These are phyloP conservation scores for Dendronephthya gigantea DNA, from an alignment of 64 coral and sea anemone genomes.

Conservation along the genomic window DNA sequence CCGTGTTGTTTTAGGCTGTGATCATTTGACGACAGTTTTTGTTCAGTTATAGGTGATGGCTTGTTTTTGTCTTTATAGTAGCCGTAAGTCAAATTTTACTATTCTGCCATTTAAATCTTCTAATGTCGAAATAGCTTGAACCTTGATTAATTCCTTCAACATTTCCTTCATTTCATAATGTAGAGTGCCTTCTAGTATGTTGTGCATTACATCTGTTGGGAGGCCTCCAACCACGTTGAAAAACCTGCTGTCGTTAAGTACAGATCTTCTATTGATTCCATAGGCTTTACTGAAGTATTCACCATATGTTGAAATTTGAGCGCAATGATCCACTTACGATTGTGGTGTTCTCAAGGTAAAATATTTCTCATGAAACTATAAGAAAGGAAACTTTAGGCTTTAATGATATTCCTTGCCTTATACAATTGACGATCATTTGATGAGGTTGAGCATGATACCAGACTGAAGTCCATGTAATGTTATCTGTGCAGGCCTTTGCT, in stretches of 20 bases:
- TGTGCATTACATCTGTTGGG: not conserved
- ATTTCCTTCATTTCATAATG: not conserved
- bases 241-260: not conserved
- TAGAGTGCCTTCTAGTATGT: not conserved
- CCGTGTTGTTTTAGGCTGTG: not conserved
- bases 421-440: too few species aligned
- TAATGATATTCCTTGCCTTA: not conserved
- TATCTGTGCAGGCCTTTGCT: too few species aligned
- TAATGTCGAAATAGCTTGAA: not conserved
- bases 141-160: not conserved
- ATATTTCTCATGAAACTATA: not conserved
- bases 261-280: not conserved
- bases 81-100: not conserved
- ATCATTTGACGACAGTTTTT: not conserved
- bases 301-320: not conserved
- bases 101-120: not conserved
- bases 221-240: not conserved
- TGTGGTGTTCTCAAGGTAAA: not conserved
- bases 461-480: too few species aligned
- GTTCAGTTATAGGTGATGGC: not conserved
- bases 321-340: not conserved
- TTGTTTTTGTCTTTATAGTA: not conserved
- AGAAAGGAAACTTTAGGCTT: not conserved
- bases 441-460: too few species aligned
- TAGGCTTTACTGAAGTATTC: not conserved